phyloP scores from a whole-genome alignment of 2,113 vertebrate species.

The Hemiprocne comata region DNA sequence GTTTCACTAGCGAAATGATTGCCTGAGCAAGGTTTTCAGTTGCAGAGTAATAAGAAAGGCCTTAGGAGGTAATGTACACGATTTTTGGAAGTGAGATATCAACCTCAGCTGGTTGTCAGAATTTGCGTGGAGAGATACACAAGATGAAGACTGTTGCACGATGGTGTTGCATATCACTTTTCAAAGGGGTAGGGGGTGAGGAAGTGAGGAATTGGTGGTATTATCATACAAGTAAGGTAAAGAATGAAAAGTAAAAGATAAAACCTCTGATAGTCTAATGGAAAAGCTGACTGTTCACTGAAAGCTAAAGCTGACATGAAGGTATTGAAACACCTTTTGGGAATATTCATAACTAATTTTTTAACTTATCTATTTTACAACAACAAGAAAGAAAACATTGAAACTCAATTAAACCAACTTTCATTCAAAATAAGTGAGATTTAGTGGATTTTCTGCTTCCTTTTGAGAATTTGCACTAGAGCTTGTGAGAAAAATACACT shows the following conservation, averaged over 20 bases:
- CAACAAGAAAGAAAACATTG: background rate
- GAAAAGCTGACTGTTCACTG: background rate
- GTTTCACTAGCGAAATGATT: background rate
- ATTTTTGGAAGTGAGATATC: background rate
- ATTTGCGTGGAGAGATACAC: background rate
- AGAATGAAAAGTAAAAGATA: background rate
- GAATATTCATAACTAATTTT: background rate
- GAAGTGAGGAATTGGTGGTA: background rate
- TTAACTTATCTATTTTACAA: background rate
- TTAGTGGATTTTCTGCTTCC: background rate
- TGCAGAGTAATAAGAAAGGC: background rate
- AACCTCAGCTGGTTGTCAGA: background rate
- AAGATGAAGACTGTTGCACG: background rate
- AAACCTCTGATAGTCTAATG: rapidly evolving
- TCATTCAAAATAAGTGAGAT: background rate
- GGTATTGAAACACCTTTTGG: background rate
- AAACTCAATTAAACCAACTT: background rate
- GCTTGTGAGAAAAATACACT: background rate
- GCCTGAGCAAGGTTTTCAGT: background rate
- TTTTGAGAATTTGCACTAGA: background rate
- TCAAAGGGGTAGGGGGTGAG: rapidly evolving
- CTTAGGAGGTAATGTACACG: background rate
- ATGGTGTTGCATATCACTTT: background rate
- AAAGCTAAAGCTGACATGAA: background rate
- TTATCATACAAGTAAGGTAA: background rate